Evolutionary conservation across 2,113 vertebrate genomes (phyloP).

Genomic region (Cariama cristata): DNA sequence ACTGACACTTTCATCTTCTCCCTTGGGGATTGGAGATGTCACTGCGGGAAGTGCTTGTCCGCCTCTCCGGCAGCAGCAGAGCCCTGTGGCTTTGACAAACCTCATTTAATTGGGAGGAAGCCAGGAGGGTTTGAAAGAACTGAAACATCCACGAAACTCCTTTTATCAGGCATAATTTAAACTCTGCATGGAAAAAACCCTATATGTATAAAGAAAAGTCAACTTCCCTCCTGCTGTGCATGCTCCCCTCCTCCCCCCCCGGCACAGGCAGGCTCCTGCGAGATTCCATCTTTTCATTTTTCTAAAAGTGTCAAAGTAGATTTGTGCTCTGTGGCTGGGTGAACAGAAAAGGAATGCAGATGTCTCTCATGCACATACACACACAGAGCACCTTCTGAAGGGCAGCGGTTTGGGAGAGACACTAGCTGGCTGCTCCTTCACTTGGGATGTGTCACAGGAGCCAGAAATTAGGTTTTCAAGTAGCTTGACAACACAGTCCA

Average conservation of each 20-base stretch:
- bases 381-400: slow-evolving; percentile 53
- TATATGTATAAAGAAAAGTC: slow-evolving; percentile 90
- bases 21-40: slow-evolving; percentile 85
- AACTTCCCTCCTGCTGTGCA: slow-evolving; percentile 84
- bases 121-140: slow-evolving; percentile 89
- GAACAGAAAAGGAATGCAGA: slow-evolving; percentile 78
- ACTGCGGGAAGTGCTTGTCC: slow-evolving; percentile 87
- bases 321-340: slow-evolving; percentile 80
- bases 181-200: slow-evolving; percentile 88
- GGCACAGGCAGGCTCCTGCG: slow-evolving; percentile 76
- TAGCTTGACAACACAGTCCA: not conserved
- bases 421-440: not conserved
- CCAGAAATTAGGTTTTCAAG: slow-evolving; percentile 52
- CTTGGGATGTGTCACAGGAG: not conserved
- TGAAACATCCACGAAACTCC: slow-evolving; percentile 87
- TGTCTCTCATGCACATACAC: slow-evolving; percentile 59
- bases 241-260: slow-evolving; percentile 67
- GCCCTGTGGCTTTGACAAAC: slow-evolving; percentile 90
- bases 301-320: slow-evolving; percentile 85
- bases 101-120: slow-evolving; percentile 90
- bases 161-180: slow-evolving; percentile 91
- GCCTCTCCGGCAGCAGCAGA: slow-evolving; percentile 83
- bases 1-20: slow-evolving; percentile 84
- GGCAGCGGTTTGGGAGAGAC: not conserved
- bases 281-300: slow-evolving; percentile 87